phyloP scores from a whole-genome alignment of 2,797 vertebrate genomes.

The Pelochelys cantorii region DNA sequence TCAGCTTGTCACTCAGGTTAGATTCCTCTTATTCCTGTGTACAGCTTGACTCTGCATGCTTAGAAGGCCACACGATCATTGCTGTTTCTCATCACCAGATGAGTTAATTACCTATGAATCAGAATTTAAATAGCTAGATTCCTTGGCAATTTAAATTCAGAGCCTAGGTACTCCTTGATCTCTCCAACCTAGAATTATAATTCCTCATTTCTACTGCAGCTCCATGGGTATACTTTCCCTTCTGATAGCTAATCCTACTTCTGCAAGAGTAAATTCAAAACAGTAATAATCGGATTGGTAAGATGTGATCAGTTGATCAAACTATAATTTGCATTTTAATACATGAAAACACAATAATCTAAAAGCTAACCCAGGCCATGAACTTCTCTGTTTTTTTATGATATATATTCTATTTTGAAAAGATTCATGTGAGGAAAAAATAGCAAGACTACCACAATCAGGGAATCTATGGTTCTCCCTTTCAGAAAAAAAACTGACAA shows the following conservation, averaged over 20 bases:
- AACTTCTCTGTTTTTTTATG: background rate
- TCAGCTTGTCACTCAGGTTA: background rate
- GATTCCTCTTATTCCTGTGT: background rate
- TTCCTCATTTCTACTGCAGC: background rate
- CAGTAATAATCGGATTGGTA: background rate
- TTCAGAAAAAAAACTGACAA: background rate
- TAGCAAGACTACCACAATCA: background rate
- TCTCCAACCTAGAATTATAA: background rate
- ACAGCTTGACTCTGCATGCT: background rate
- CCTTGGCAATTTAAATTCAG: background rate
- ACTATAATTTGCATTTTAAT: background rate
- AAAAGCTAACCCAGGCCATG: background rate
- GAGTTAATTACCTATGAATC: fast-evolving
- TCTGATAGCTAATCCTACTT: background rate
- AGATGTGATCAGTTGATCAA: background rate
- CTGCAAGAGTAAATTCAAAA: background rate
- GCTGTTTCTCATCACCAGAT: background rate
- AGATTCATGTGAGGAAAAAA: background rate
- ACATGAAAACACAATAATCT: background rate
- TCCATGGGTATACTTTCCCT: background rate
- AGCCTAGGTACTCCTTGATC: background rate
- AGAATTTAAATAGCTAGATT: background rate
- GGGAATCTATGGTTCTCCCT: background rate
- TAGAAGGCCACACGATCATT: background rate
- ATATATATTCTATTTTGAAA: background rate